A percentile compares a stretch with the other conserved stretches of the same genome.
phyloP scores from a whole-genome alignment of 2,888 invertebrate genomes.

The Chorisops tibialis region DNA sequence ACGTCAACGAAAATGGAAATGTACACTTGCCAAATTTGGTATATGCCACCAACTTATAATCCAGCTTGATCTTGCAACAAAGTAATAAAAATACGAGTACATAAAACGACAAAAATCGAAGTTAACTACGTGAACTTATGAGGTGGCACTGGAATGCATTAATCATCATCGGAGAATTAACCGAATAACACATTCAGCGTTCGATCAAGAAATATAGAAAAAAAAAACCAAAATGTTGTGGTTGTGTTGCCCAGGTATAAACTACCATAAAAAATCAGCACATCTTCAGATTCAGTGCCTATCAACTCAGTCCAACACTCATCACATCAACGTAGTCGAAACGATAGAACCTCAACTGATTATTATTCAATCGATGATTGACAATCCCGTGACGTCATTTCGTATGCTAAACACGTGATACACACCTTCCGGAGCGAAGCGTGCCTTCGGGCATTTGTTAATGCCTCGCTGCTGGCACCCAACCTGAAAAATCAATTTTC shows the following conservation, averaged over 20 bases:
- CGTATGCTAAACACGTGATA: constrained; percentile 36
- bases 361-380: constrained; percentile 33
- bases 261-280: too few relatives aligned
- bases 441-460: constrained; percentile 32
- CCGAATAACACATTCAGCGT: constrained; percentile 15
- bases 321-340: not conserved
- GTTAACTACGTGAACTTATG: constrained; percentile 21
- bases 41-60: not conserved
- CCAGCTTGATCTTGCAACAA: too few relatives aligned
- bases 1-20: not conserved
- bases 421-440: constrained; percentile 37
- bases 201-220: constrained; percentile 3
- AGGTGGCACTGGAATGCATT: constrained; percentile 28
- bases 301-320: not conserved
- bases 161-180: constrained; percentile 32
- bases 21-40: constrained; percentile 9
- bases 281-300: not conserved
- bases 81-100: too few relatives aligned
- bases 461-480: not conserved
- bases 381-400: constrained; percentile 36
- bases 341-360: constrained; percentile 18
- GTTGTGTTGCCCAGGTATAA: too few relatives aligned
- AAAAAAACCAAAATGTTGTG: not conserved
- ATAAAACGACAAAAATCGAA: constrained; percentile 9
- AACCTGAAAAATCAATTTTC: constrained; percentile 32